Evolutionary conservation across 1,140 invertebrate genomes (phyloP).

Genomic region (Neodiprion virginianus): DNA sequence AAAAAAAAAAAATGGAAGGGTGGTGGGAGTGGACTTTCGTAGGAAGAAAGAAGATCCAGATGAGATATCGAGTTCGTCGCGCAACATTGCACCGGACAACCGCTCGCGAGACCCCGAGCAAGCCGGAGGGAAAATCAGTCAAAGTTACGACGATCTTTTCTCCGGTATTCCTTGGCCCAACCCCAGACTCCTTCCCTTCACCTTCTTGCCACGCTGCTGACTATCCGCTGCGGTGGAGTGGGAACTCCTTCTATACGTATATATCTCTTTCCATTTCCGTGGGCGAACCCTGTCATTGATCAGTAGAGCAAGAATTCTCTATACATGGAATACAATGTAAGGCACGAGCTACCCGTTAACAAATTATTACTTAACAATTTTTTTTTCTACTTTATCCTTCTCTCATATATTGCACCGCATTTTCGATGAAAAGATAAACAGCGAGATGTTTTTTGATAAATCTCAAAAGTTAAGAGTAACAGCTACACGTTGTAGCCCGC

Average conservation of each 20-base stretch:
- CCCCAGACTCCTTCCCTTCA: background rate
- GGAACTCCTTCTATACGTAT: background rate
- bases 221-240: too few relatives aligned
- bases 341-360: too few relatives aligned
- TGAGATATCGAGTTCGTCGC: constrained; percentile 7
- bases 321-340: too few relatives aligned
- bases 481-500: too few relatives aligned
- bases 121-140: background rate
- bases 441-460: too few relatives aligned
- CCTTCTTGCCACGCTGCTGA: background rate
- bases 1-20: background rate
- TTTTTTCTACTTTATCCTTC: too few relatives aligned
- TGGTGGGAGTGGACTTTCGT: background rate
- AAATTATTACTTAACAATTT: too few relatives aligned
- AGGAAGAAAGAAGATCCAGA: background rate
- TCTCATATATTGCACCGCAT: too few relatives aligned
- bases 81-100: constrained; percentile 6
- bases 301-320: background rate
- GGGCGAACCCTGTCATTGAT: background rate
- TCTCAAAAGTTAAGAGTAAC: too few relatives aligned
- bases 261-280: background rate
- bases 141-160: constrained; percentile 5
- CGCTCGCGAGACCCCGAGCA: background rate
- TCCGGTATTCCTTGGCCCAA: background rate
- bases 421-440: too few relatives aligned